Evolutionary conservation across 2,113 vertebrate genomes (phyloP).

Genomic region (Heterocephalus glaber): DNA sequence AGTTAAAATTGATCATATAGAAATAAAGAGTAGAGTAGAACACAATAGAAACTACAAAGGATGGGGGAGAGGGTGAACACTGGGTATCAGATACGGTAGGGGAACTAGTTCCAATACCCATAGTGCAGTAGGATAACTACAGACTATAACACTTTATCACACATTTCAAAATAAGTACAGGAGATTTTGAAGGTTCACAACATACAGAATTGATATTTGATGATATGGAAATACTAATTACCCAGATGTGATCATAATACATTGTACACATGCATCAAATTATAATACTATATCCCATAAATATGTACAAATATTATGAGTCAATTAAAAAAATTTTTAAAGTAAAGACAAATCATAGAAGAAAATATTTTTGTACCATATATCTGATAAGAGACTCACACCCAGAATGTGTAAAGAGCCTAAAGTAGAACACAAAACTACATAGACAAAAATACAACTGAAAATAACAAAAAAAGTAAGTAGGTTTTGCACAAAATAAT

Average conservation of each 20-base stretch:
- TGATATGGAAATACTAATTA: neutral
- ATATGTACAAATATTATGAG: neutral
- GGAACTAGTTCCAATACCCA: neutral
- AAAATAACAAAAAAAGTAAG: neutral
- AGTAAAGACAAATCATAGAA: neutral
- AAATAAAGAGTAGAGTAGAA: neutral
- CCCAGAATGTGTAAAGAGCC: neutral
- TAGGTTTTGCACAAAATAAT: neutral
- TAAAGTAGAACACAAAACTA: neutral
- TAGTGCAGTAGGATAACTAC: neutral
- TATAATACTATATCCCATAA: neutral
- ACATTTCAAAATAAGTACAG: neutral
- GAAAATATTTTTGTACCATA: slow-evolving; percentile 17
- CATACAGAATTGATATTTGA: neutral
- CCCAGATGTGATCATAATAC: neutral
- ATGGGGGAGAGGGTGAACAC: neutral
- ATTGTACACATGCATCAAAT: neutral
- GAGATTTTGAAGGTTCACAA: neutral
- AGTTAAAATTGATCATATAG: neutral
- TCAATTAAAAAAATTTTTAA: neutral
- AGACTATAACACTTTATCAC: neutral
- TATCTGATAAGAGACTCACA: neutral
- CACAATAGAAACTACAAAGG: neutral
- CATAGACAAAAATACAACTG: neutral
- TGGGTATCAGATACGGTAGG: neutral